Conservation (phyloP, 2,797 vertebrate species). For the Karalla daura region DNA sequence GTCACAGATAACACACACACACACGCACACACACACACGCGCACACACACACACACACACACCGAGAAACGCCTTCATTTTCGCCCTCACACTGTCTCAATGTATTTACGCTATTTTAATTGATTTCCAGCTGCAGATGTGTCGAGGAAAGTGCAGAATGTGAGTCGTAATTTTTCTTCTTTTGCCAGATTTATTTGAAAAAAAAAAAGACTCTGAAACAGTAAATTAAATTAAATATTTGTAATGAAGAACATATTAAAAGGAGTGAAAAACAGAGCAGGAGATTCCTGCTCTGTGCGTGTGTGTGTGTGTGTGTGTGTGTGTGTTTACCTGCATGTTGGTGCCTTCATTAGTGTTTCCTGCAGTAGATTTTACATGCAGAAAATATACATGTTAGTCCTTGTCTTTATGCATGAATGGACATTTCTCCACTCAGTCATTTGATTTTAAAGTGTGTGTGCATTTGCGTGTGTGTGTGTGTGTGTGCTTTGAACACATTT, state of each 20-base stretch:
- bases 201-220: slow-evolving; percentile 7
- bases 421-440: slow-evolving; percentile 11
- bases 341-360: neutral
- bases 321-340: neutral
- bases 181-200: slow-evolving; percentile 15
- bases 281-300: no score
- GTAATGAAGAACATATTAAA: slow-evolving; percentile 19
- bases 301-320: neutral
- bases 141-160: slow-evolving; percentile 11
- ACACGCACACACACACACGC: no score
- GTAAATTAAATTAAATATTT: slow-evolving; percentile 29
- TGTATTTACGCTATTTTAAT: slow-evolving; percentile 45
- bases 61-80: slow-evolving; percentile 28
- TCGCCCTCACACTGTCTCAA: slow-evolving; percentile 34
- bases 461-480: slow-evolving; percentile 6
- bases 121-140: slow-evolving; percentile 33
- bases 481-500: slow-evolving; percentile 26
- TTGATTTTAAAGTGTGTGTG: slow-evolving; percentile 14
- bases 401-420: neutral
- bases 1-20: slow-evolving; percentile 41
- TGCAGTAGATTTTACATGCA: neutral
- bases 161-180: neutral
- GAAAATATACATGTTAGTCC: neutral
- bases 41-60: no score
- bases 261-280: neutral